Evolutionary conservation across 2,797 vertebrate species (phyloP).

Genomic region (Gallinago stenura): DNA sequence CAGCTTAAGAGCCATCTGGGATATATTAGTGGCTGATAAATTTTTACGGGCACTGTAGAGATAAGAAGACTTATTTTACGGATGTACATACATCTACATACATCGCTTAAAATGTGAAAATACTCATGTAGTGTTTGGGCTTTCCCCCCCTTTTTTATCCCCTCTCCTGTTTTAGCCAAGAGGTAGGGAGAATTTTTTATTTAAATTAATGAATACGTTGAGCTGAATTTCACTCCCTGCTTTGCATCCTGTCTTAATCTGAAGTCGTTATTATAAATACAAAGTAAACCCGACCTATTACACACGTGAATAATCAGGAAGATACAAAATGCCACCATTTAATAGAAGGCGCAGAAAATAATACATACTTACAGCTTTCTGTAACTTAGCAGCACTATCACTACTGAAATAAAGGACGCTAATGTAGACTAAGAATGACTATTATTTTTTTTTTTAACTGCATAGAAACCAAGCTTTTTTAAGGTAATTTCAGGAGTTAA

Average conservation of each 20-base stretch:
- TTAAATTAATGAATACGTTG: neutral
- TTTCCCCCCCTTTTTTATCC: accelerated
- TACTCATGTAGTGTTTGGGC: accelerated
- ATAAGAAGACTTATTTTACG: neutral
- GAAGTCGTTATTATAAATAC: neutral
- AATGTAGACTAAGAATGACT: neutral
- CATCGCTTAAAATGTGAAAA: neutral
- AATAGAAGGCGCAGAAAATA: neutral
- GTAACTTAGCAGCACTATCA: neutral
- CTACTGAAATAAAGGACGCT: neutral
- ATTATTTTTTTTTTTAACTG: neutral
- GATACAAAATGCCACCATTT: neutral
- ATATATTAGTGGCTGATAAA: neutral
- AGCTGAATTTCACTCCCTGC: neutral
- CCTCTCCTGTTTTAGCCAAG: neutral
- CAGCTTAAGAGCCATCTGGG: neutral
- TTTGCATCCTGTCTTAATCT: neutral
- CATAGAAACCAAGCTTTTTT: slow-evolving; percentile 4
- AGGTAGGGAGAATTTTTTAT: neutral
- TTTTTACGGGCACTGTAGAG: neutral
- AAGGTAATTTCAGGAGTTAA: neutral
- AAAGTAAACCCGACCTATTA: neutral
- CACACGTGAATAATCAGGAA: neutral
- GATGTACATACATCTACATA: neutral
- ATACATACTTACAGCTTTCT: neutral